These are phyloP conservation scores for Cottus gobio DNA, from an alignment of 2,113 vertebrate species.

Conservation along the genomic window DNA sequence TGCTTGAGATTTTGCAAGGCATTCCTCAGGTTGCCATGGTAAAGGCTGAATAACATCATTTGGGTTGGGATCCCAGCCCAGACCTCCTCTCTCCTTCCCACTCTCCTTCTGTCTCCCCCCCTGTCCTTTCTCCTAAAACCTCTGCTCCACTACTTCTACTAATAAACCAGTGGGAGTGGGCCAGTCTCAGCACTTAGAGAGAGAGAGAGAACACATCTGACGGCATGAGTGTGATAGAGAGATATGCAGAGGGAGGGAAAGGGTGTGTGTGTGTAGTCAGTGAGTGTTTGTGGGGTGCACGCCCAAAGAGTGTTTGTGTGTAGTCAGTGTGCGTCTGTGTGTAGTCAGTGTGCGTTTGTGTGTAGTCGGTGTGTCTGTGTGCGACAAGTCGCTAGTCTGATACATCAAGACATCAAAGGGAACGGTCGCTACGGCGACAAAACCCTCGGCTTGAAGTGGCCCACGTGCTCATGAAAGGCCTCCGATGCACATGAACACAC, in stretches of 20 bases:
- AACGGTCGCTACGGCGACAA: conserved; percentile 63
- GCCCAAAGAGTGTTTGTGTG: too few species aligned
- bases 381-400: conserved; percentile 58
- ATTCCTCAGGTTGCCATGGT: conserved; percentile 81
- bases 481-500: conserved; percentile 31
- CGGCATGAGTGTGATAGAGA: conserved; percentile 57
- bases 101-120: conserved; percentile 41
- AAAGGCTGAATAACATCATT: conserved; percentile 76
- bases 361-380: conserved; percentile 47
- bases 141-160: conserved; percentile 64
- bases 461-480: conserved; percentile 48
- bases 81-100: conserved; percentile 54
- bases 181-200: conserved; percentile 74
- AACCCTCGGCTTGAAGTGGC: conserved; percentile 59
- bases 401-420: conserved; percentile 73
- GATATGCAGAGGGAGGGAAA: conserved; percentile 32
- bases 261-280: too few species aligned
- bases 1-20: conserved; percentile 67
- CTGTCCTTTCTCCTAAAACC: conserved; percentile 75
- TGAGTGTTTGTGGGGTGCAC: too few species aligned
- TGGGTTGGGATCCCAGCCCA: conserved; percentile 63
- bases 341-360: conserved; percentile 7
- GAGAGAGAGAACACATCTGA: too few species aligned
- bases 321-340: too few species aligned
- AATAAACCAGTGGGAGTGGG: conserved; percentile 75